Evolutionary conservation across 2,888 invertebrate genomes (phyloP).

Genomic region (Euplexia lucipara): DNA sequence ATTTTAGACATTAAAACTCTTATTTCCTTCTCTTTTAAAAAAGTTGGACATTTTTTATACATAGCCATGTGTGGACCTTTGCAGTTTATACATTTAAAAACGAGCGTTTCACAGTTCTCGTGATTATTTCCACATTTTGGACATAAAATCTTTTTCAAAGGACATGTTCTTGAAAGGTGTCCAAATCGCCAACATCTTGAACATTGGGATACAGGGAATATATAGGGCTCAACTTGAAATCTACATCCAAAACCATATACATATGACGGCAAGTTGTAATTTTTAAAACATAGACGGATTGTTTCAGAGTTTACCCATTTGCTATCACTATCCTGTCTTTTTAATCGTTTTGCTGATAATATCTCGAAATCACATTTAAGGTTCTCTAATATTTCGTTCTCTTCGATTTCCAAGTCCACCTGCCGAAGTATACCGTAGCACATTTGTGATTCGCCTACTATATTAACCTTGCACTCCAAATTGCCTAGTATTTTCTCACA

Average conservation of each 20-base stretch:
- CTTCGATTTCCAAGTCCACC: too few relatives aligned
- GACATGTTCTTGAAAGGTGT: slow-evolving; percentile 1
- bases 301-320: too few relatives aligned
- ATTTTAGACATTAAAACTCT: neutral
- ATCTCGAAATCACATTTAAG: slow-evolving; percentile 3
- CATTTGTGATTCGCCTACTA: too few relatives aligned
- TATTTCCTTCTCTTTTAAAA: too few relatives aligned
- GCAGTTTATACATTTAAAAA: neutral
- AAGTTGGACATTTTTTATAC: slow-evolving; percentile 1
- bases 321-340: slow-evolving; percentile 1
- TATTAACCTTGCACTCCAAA: too few relatives aligned
- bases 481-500: too few relatives aligned
- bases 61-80: slow-evolving; percentile 1
- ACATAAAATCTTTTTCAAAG: neutral
- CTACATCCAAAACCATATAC: slow-evolving; percentile 3
- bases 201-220: neutral
- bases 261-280: neutral
- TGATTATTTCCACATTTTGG: slow-evolving; percentile 1
- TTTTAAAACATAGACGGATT: slow-evolving; percentile 2
- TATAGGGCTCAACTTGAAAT: neutral
- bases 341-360: neutral
- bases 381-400: slow-evolving; percentile 3
- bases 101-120: neutral
- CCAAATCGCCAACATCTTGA: slow-evolving; percentile 2
- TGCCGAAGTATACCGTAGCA: too few relatives aligned